Evolutionary conservation across 1,140 invertebrate species (phyloP), one percentile per base, ranked within the genome.

Genomic region (Nephila pilipes): DNA sequence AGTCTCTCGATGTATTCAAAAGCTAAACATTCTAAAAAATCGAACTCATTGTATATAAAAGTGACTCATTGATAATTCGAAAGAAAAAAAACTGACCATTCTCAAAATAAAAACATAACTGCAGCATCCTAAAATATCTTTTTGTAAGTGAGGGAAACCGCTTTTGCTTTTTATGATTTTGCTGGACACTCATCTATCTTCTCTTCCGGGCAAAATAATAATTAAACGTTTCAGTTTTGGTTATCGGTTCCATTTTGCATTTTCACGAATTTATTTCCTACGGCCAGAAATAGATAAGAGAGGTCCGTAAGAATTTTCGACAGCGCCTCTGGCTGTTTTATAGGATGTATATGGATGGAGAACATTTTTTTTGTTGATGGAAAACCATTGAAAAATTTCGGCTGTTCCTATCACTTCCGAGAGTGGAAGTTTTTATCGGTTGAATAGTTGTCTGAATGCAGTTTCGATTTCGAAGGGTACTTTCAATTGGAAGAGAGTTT

Each of bases 61-160:
- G 25, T 65, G 10, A n/a, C 22, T 65, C 63, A 14, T 25, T 65
- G 63, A 65, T 65, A 65, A 65, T 65, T 65, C 6, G 25, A 8
- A 65, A n/a, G n/a, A n/a, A 65, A 65, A 58, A 58, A 65, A 58
- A 58, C 57, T 58, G 57, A 58, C 57, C 57, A 58, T 58, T 58
- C 46, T 46, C 46, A 46, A 25, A 10, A 65, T 65, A 65, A 10
- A 25, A 6, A 25, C n/a, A n/a, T n/a, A 22, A 6, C 60, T n/a
- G 10, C 63, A 25, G 25, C 22, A 12, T 65, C 63, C 25, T 12
- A 29, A 65, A n/a, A 25, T 65, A 63, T 60, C 25, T 65, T 65
- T 65, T 29, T 25, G 0, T 2, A 14, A 65, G 63, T 2, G 25
- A 29, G 63, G 25, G 5, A 18, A 32, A 36, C 4, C 12, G 2